Evolutionary conservation across 2,888 invertebrate species (phyloP).

Genomic region (Drosophila suboccidentalis): DNA sequence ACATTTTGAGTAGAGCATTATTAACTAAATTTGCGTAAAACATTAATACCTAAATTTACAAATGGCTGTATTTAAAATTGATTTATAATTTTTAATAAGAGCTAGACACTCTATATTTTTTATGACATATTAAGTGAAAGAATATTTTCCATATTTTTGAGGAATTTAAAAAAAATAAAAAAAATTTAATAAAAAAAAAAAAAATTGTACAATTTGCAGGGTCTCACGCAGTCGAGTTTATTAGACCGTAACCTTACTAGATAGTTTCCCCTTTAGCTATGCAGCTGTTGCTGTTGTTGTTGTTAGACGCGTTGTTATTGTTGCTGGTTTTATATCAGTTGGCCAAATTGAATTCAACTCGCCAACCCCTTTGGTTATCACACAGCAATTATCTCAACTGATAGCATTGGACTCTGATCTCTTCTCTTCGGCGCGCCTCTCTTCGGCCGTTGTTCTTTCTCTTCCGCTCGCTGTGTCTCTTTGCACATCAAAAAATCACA

Average conservation of each 20-base stretch:
- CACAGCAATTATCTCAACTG: slow-evolving; percentile 41
- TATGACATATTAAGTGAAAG: too few relatives aligned
- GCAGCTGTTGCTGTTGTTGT: slow-evolving; percentile 26
- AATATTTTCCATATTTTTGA: too few relatives aligned
- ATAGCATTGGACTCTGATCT: slow-evolving; percentile 46
- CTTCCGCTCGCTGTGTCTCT: slow-evolving; percentile 21
- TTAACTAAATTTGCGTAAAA: too few relatives aligned
- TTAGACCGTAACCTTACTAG: background rate
- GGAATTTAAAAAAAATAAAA: too few relatives aligned
- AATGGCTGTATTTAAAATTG: too few relatives aligned
- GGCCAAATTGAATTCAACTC: slow-evolving; percentile 41
- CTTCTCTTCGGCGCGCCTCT: slow-evolving; percentile 27
- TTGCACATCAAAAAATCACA: slow-evolving; percentile 50
- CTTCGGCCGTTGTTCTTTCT: slow-evolving; percentile 18
- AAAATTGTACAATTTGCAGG: too few relatives aligned
- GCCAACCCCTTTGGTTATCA: slow-evolving; percentile 52
- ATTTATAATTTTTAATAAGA: too few relatives aligned
- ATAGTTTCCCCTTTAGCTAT: slow-evolving; percentile 9
- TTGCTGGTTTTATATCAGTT: slow-evolving; percentile 29
- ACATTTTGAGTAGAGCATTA: too few relatives aligned
- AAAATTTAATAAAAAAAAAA: too few relatives aligned
- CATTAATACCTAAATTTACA: too few relatives aligned
- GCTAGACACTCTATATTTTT: too few relatives aligned
- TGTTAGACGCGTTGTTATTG: slow-evolving; percentile 1
- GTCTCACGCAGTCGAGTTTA: background rate